Percentiles rank a stretch among this genome's conserved stretches.
phyloP scores from a whole-genome alignment of 2,888 invertebrate species.

The Morpho deidamia region DNA sequence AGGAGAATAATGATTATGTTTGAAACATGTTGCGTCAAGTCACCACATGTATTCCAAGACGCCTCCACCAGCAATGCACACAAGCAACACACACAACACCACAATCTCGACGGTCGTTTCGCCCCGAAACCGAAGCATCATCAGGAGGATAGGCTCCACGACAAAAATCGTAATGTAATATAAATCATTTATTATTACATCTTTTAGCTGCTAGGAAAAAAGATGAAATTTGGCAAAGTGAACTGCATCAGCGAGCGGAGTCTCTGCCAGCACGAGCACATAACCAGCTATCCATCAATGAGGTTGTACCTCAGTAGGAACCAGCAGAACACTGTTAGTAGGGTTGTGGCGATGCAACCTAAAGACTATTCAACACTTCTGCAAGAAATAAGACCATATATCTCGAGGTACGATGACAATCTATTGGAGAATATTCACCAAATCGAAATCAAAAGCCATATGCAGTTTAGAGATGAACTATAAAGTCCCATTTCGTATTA shows the following conservation, averaged over 20 bases:
- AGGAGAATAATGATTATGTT: too few species aligned
- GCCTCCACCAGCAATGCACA: too few species aligned
- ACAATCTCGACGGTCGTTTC: too few species aligned
- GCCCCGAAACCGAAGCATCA: too few species aligned
- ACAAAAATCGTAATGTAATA: too few species aligned
- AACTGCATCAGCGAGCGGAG: conserved; percentile 60
- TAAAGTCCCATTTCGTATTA: conserved; percentile 27
- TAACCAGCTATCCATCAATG: conserved; percentile 58
- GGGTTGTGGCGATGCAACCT: conserved; percentile 43
- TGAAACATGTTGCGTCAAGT: too few species aligned
- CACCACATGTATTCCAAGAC: too few species aligned
- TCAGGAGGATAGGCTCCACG: too few species aligned
- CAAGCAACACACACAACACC: too few species aligned
- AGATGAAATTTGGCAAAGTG: conserved; percentile 60
- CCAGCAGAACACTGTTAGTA: conserved; percentile 39
- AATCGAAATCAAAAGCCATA: conserved; percentile 31
- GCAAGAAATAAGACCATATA: conserved; percentile 43
- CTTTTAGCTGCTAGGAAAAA: conserved; percentile 52
- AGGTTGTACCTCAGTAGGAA: conserved; percentile 51
- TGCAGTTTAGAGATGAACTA: conserved; percentile 53
- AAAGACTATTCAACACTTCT: conserved; percentile 40
- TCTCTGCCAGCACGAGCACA: conserved; percentile 60
- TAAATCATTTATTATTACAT: too few species aligned
- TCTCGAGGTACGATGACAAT: conserved; percentile 40
- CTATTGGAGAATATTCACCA: conserved; percentile 36